Base-by-base conservation (phyloP, 2,113 vertebrate species). In the Labrus mixtus region DNA sequence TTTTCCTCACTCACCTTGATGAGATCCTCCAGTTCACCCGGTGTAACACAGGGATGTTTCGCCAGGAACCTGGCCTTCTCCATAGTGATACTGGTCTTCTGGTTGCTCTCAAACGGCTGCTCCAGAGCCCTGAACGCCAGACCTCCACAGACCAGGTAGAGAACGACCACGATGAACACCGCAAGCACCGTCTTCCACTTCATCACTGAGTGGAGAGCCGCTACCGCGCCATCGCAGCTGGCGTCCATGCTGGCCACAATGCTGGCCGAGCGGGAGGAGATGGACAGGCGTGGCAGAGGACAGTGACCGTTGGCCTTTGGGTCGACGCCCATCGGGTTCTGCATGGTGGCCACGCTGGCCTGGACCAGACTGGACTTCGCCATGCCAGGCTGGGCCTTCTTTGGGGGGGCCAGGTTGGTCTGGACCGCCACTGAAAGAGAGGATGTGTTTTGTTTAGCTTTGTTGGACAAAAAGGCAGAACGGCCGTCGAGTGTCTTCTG, bases 111-210 rank as follows among this genome's bases (percentile, higher is more conserved):
- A 0, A 96, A 97, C 2, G 96, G 97, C 89, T 98, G 96, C 70
- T 99, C 98, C 90, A 99, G 85, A 0, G 96, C 96, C 65, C 91
- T 93, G 91, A 99, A 99, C 0, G 95, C 95, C 0, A 99, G 95
- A 3, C 97, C 97, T 0, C 98, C 98, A 0, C 94, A 94, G 39
- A 99, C 95, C 63, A 99, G 92, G 91, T 98, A 99, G 81, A 95
- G 89, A 33, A 99, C 95, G 41, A 99, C 98, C 77, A 99, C 96
- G 0, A 99, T 87, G 29, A 99, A 99, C 89, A 99, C 95, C 0
- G 96, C 96, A 65, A 98, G 90, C 80, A 99, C 98, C 0, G 98
- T 98, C 87, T 98, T 98, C 96, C 98, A 99, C 88, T 98, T 98
- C 98, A 99, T 99, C 84, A 99, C 97, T 0, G 97, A 97, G 73